Evolutionary conservation across 2,797 vertebrate genomes (phyloP), one percentile per base, ranked within the genome.

Genomic region (Pseudotriccus pelzelni): DNA sequence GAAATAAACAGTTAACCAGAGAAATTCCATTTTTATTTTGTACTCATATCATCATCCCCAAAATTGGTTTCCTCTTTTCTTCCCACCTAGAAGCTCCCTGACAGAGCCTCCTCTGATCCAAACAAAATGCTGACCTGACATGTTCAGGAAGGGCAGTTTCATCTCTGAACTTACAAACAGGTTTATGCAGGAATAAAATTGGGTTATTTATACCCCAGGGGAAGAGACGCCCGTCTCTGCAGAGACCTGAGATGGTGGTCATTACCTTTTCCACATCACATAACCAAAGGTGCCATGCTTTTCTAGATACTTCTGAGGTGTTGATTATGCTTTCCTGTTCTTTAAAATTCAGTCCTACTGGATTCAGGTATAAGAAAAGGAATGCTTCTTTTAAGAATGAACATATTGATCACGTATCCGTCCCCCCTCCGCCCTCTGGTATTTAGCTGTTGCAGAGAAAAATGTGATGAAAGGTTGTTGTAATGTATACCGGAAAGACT

Each of bases 251-350:
- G 77, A 70, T 79, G 34, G 14, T 82, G 36, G 34, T 84, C 47
- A 34, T 84, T 94, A 86, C 63, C 44, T 96, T 93, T 89, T 90
- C 70, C 70, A 39, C 59, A 53, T 88, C 47, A 30, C 41, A 12
- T 82, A 82, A 83, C 47, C 13, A 75, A 82, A 59, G 41, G 44
- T 87, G 21, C 52, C 0, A 0, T 81, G 32, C 34, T 7, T 58
- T 84, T 90, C 53, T 59, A 72, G 73, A 59, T 72, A 22, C 34
- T 90, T 91, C 39, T 88, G 39, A 94, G 84, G 43, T 63, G 77
- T 12, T 79, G 58, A 41, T 91, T 91, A 22, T 81, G 11, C 44
- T 81, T 70, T 83, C 34, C 7, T 74, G 17, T 16, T 74, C 64
- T 70, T 92, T 53, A 41, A 83, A 88, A 44, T 70, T 79, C 14